phyloP scores from a whole-genome alignment of 2,113 vertebrate species.

The Pangasianodon hypophthalmus region DNA sequence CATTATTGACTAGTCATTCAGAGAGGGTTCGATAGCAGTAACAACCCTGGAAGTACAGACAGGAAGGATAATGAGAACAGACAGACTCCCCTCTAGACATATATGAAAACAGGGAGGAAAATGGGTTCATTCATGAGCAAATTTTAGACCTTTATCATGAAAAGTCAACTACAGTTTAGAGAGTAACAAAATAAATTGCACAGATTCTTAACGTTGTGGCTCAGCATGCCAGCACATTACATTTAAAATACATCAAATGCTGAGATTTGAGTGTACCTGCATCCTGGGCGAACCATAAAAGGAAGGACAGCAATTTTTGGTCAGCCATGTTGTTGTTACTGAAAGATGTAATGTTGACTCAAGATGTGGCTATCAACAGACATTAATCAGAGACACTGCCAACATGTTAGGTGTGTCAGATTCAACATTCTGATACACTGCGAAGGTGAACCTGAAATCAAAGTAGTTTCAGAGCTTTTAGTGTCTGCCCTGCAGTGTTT shows the following conservation, averaged over 20 bases:
- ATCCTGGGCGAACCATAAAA: not conserved
- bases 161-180: not conserved
- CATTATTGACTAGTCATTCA: slow-evolving; percentile 42
- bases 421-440: too few relatives aligned
- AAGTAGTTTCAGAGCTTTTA: too few relatives aligned
- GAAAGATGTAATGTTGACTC: too few relatives aligned
- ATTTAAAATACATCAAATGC: not conserved
- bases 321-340: too few relatives aligned
- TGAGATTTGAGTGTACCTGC: not conserved
- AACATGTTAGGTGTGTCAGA: too few relatives aligned
- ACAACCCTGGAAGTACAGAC: slow-evolving; percentile 30
- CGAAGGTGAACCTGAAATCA: too few relatives aligned
- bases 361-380: too few relatives aligned
- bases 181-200: not conserved
- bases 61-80: slow-evolving; percentile 22
- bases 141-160: not conserved
- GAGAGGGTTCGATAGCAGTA: slow-evolving; percentile 46
- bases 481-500: too few relatives aligned
- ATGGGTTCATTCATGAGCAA: not conserved
- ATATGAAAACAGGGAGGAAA: not conserved
- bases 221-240: not conserved
- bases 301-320: not conserved
- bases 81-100: slow-evolving; percentile 12
- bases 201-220: not conserved
- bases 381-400: too few relatives aligned